These are phyloP conservation scores for Salvelinus alpinus DNA, from an alignment of 2,113 vertebrate species.

Conservation along the genomic window DNA sequence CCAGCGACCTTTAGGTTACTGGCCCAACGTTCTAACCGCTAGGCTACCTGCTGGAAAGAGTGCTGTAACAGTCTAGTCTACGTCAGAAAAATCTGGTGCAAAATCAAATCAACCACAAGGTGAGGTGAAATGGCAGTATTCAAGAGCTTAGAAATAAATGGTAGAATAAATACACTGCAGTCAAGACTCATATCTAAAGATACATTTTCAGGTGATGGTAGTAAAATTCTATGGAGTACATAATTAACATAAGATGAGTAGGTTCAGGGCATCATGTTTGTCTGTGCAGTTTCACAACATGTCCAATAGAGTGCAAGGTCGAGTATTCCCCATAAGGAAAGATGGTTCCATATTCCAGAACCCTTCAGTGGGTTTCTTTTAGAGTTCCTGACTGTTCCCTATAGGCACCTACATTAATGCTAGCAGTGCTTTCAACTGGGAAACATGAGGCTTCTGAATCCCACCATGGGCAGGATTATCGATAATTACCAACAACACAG, in stretches of 20 bases:
- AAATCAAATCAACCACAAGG: slow-evolving; percentile 4
- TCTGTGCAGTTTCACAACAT: slow-evolving; percentile 3
- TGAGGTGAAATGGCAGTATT: slow-evolving; percentile 35
- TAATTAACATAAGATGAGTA: neutral
- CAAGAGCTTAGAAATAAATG: slow-evolving; percentile 23
- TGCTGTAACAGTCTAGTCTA: slow-evolving; percentile 29
- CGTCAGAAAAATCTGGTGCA: slow-evolving; percentile 19
- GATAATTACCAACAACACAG: too few relatives aligned
- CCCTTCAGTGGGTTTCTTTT: neutral
- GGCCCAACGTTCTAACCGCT: too few relatives aligned
- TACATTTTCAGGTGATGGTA: slow-evolving; percentile 43
- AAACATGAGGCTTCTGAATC: neutral
- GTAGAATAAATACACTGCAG: slow-evolving; percentile 57
- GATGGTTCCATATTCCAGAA: neutral
- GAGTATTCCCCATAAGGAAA: neutral
- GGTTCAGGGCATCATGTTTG: neutral
- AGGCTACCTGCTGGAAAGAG: slow-evolving; percentile 4
- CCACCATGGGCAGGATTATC: neutral
- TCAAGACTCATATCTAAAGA: slow-evolving; percentile 49
- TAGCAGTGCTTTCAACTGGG: slow-evolving; percentile 48
- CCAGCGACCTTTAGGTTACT: too few relatives aligned
- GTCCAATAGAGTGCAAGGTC: neutral
- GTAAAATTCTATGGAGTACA: slow-evolving; percentile 22
- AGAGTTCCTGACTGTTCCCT: neutral
- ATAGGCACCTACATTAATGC: slow-evolving; percentile 26